Conservation (phyloP, 2,797 vertebrate species). For the Oreochromis mossambicus region DNA sequence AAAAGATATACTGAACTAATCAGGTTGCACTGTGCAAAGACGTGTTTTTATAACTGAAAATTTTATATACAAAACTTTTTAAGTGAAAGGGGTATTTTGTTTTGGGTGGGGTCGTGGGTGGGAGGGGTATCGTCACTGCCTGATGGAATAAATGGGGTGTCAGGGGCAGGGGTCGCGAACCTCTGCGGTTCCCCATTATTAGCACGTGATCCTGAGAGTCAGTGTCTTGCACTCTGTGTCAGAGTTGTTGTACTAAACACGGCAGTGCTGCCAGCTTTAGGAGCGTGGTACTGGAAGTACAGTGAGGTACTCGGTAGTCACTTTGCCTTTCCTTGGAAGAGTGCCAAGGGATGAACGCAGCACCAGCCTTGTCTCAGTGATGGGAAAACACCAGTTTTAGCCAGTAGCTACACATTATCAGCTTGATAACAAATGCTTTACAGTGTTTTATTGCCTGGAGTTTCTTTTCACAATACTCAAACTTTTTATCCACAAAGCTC, state of each 20-base stretch:
- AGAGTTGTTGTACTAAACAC: slow-evolving; percentile 21
- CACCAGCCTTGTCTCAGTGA: slow-evolving; percentile 31
- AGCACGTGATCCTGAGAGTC: slow-evolving; percentile 41
- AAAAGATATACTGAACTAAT: slow-evolving; percentile 60
- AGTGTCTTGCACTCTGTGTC: slow-evolving; percentile 38
- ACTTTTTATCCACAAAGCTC: neutral
- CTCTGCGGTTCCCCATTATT: slow-evolving; percentile 38
- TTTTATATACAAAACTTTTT: slow-evolving; percentile 74
- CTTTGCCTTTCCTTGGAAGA: slow-evolving; percentile 41
- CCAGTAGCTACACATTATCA: slow-evolving; percentile 30
- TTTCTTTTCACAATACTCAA: neutral
- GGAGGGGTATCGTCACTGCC: slow-evolving; percentile 60
- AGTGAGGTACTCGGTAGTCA: slow-evolving; percentile 48
- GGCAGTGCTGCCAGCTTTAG: slow-evolving; percentile 29
- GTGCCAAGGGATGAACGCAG: slow-evolving; percentile 26
- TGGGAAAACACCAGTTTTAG: slow-evolving; percentile 34
- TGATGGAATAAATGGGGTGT: slow-evolving; percentile 50
- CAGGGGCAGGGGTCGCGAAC: slow-evolving; percentile 54
- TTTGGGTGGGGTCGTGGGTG: neutral
- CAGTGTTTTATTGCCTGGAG: slow-evolving; percentile 21
- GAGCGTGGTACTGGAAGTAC: slow-evolving; percentile 48
- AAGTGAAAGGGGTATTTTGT: slow-evolving; percentile 45
- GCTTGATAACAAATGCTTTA: slow-evolving; percentile 32
- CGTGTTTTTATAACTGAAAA: slow-evolving; percentile 73
- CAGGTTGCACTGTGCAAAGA: slow-evolving; percentile 77